Evolutionary conservation across 2,797 vertebrate species (phyloP), one percentile per base, ranked within the genome.

Genomic region (Hydrolagus colliei): DNA sequence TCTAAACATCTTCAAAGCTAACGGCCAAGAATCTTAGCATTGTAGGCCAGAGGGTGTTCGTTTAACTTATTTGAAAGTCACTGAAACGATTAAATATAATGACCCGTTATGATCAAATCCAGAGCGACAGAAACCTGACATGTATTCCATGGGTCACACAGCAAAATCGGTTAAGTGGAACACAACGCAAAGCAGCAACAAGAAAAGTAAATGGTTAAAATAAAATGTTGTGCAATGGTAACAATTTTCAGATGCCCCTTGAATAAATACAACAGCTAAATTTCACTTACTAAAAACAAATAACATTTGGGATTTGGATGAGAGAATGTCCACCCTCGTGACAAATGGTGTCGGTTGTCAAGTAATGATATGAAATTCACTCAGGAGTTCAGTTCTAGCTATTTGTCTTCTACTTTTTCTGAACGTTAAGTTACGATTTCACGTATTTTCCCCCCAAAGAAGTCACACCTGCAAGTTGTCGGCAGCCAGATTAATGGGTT

Each of bases 81-180:
- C 65, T 84, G 79, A 84, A 84, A 84, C 79, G 41, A 71, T 84
- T 84, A 84, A 84, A 68, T 84, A 63, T 84, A 84, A 84, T 84
- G 79, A 84, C 65, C 41, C 65, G 10, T 71, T 84, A 41, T 16
- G 65, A 84, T 84, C 32, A 84, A 84, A 84, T 71, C 79, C 79
- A 84, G 79, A 84, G 63, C 6, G 1, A 52, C 32, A 1, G 32
- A 84, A 84, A 84, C 79, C 79, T 35, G 71, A 84, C 65, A 41
- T 84, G 68, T 84, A 84, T 84, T 84, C 79, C 67, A 27, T 82
- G 63, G 79, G 14, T 68, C 79, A 52, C 68, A 63, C 79, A 71
- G 18, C 79, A 84, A 84, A 71, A 35, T 71, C 59, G 10, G 79
- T 67, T 71, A 71, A 71, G 61, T 68, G 71, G 65, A 71, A 71